Base-by-base conservation (phyloP, 2,113 vertebrate genomes). In the Tetraodon nigroviridis region DNA sequence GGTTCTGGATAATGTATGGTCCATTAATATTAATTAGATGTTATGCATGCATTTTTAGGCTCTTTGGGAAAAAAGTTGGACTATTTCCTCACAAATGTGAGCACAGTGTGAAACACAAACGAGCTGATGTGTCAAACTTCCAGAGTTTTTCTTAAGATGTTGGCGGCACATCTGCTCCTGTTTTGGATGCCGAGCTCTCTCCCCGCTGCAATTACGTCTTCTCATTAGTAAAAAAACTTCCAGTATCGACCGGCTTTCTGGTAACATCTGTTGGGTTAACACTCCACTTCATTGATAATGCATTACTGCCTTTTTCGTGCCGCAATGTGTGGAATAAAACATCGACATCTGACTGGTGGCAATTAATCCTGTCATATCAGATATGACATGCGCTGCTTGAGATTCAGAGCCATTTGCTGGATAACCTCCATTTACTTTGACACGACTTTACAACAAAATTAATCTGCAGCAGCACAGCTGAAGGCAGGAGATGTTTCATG, bases 171-270 rank as follows among this genome's bases (percentile, higher is more conserved):
- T 74, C 73, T 73, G 80, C 66, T 75, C 78, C 66, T 52, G 69
- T 80, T 84, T 67, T 63, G 55, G 56, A 65, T 62, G 58, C 40
- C 7, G 50, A 53, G 49, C 64, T 75, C 59, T 45, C 64, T 68
- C 61, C 69, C 64, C 3, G 60, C 76, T 76, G 79, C 80, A 83
- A 85, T 86, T 83, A 81, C 32, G 56, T 51, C 74, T 67, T 81
- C 80, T 88, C 85, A 84, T 90, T 86, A 88, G 81, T 57, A 60
- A 58, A 64, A 76, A 48, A 81, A 77, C 73, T 77, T 73, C 78
- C 73, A 63, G 66, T 76, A 80, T 73, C 67, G 78, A 78, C 67
- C 48, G 68, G 55, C 75, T 82, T 85, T 73, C 79, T 71, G 67
- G 61, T 72, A 83, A 72, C 78, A 87, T 81, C 81, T 80, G 85